Evolutionary conservation across 2,888 invertebrate genomes (phyloP).

Genomic region (Chrysolina oricalcia): DNA sequence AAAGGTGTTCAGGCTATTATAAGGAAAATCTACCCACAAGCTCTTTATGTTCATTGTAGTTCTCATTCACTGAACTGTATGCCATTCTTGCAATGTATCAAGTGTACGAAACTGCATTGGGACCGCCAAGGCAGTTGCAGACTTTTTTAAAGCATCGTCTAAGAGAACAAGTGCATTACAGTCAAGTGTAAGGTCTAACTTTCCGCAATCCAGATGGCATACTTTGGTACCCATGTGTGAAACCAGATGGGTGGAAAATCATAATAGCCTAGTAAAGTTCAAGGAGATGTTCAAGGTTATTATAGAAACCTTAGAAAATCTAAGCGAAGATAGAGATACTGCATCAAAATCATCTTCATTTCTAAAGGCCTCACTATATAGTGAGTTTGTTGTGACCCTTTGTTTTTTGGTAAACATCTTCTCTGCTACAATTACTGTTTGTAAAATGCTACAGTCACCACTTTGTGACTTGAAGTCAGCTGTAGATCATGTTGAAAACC

Average conservation of each 20-base stretch:
- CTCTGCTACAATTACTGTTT: conserved; percentile 4
- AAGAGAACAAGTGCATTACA: conserved; percentile 1
- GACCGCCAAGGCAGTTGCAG: background rate
- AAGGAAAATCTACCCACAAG: too few species aligned
- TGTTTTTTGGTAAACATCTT: conserved; percentile 2
- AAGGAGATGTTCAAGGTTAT: conserved; percentile 22
- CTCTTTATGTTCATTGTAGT: too few species aligned
- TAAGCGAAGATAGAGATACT: conserved; percentile 9
- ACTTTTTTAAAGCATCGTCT: conserved; percentile 4
- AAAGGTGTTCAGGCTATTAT: too few species aligned
- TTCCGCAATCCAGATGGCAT: background rate
- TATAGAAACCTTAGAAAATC: conserved; percentile 10
- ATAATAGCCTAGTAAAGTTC: conserved; percentile 24
- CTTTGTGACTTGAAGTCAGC: conserved; percentile 21
- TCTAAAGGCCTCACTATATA: conserved; percentile 6
- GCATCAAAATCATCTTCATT: conserved; percentile 15
- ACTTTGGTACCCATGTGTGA: conserved; percentile 7
- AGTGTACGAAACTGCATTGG: too few species aligned
- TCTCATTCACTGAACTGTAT: too few species aligned
- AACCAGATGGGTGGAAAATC: conserved; percentile 19
- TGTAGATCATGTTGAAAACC: conserved; percentile 16
- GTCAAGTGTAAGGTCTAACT: background rate
- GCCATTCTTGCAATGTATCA: too few species aligned
- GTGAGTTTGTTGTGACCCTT: conserved; percentile 13
- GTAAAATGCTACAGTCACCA: too few species aligned